Evolutionary conservation across 2,797 vertebrate species (phyloP), one percentile per base, ranked within the genome.

Genomic region (Urocyon cinereoargenteus): DNA sequence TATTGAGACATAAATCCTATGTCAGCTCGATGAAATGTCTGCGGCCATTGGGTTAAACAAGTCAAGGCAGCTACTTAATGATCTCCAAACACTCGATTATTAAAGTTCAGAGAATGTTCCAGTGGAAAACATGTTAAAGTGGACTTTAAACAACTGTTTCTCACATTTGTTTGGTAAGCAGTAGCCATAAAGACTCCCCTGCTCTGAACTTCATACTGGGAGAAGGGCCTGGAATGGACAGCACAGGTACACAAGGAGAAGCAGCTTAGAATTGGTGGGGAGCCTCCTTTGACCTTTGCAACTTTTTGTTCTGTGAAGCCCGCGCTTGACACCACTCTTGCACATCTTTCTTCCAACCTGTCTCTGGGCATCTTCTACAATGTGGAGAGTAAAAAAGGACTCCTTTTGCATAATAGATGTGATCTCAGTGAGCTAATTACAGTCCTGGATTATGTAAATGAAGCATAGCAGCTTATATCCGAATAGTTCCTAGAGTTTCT

Each of bases 1-100:
- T 97, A 98, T 86, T 97, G 98, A 98, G 97, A 97, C 97, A 97
- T 97, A 98, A 98, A 98, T 98, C 96, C 95, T 7, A 0, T 1
- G 6, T 98, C 97, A 97, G 94, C 95, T 93, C 9, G 13, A 86
- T 64, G 73, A 98, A 97, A 96, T 72, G 86, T 97, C 98, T 97
- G 95, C 64, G 84, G 91, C 94, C 86, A 66, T 96, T 0, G 1
- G 93, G 89, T 97, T 97, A 96, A 98, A 96, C 40, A 59, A 98
- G 91, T 90, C 97, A 97, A 97, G 98, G 91, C 88, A 97, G 87
- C 95, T 97, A 82, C 73, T 98, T 97, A 96, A 97, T 72, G 62
- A 86, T 97, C 97, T 94, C 98, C 98, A 97, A 98, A 97, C 91
- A 96, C 78, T 72, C 40, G 51, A 70, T 98, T 96, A 94, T 95